Conservation (phyloP, 2,113 vertebrate genomes). For the Phaethon lepturus region DNA sequence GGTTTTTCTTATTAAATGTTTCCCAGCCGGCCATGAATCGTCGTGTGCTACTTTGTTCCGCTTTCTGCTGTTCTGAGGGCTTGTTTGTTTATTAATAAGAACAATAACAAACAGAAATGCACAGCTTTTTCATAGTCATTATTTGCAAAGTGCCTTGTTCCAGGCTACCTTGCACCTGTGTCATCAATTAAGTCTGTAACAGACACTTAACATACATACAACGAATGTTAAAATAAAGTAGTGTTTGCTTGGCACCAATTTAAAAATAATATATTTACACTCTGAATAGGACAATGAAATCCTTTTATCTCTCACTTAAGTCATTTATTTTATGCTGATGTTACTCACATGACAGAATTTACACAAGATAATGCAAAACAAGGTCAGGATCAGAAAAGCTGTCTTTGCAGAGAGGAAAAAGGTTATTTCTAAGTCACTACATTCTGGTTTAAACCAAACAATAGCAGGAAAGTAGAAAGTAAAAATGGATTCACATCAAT, state of each 20-base stretch:
- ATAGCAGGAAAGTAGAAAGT: not conserved
- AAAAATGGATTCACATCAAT: not conserved
- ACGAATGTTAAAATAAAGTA: not conserved
- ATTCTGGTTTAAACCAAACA: not conserved
- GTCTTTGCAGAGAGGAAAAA: not conserved
- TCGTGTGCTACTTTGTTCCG: not conserved
- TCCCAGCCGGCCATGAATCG: not conserved
- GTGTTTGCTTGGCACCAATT: not conserved
- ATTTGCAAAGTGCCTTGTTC: not conserved
- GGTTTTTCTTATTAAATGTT: not conserved
- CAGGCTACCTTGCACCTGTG: not conserved
- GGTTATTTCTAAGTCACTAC: not conserved
- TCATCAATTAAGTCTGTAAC: constrained; percentile 16
- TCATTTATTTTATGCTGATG: not conserved
- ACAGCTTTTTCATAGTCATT: not conserved
- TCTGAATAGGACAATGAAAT: constrained; percentile 46
- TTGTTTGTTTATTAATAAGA: constrained; percentile 46
- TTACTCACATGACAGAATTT: not conserved
- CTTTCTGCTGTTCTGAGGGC: not conserved
- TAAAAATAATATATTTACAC: constrained; percentile 58
- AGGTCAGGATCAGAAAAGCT: not conserved
- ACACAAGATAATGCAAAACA: not conserved
- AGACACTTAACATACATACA: not conserved
- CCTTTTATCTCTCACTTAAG: constrained; percentile 24
- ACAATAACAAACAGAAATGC: not conserved